Base-by-base conservation (phyloP, 1,140 invertebrate genomes). In the Neoseiulus cucumeris region DNA sequence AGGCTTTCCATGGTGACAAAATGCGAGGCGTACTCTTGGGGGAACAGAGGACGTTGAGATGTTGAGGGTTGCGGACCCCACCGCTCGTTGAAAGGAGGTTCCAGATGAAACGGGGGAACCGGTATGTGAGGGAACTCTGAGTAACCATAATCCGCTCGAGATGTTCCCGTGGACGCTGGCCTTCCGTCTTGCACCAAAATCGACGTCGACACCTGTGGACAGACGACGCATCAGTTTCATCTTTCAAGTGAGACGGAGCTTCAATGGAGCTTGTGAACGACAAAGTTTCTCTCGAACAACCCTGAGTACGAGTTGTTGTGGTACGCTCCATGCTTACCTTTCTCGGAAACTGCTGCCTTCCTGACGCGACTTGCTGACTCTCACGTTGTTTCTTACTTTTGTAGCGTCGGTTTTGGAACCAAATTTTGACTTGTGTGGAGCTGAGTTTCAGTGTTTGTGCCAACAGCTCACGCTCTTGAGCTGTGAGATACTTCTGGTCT, bases 401-500 rank as follows among this genome's bases (percentile, higher is more conserved):
- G 69, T 81, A 81, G 30, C 80, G 72, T 12, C 79, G 68, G 70
- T 82, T 82, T 70, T 82, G 80, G 70, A 77, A 77, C 73, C 73
- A 74, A 7, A 72, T 74, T 65, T 74, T 74, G 7, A 74, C 73
- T 67, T 74, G 73, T 44, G 72, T 72, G 64, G 71, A 72, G 30
- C 69, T 72, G 20, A 74, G 65, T 44, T 69, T 70, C 14, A 74
- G 67, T 25, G 65, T 76, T 55, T 74, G 75, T 39, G 81, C 81
- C 68, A 82, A 72, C 68, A 80, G 76, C 69, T 82, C 79, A 20
- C 81, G 66, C 70, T 82, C 81, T 0, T 78, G 77, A 1, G 81
- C 80, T 17, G 78, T 81, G 14, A 82, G 73, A 71, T 82, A 82
- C 68, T 79, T 75, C 71, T 81, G 80, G 66, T 77, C 74, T 66